Evolutionary conservation across 2,888 invertebrate genomes (phyloP).

Genomic region (Ecliptopera silaceata): DNA sequence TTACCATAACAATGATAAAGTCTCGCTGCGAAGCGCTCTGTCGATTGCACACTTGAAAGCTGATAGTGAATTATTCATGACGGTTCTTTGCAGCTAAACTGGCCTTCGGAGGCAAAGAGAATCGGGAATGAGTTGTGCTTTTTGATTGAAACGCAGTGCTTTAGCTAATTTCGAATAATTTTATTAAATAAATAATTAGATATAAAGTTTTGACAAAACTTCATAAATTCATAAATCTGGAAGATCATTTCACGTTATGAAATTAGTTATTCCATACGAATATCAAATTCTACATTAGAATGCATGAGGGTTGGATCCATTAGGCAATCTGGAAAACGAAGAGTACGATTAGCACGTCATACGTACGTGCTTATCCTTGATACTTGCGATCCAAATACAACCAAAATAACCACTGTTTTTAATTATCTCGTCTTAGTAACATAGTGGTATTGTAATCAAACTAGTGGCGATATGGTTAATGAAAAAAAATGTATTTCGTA

Average conservation of each 20-base stretch:
- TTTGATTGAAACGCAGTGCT: neutral
- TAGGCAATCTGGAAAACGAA: constrained; percentile 8
- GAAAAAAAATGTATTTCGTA: no score
- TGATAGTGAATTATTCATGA: neutral
- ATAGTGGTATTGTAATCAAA: no score
- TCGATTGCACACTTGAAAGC: neutral
- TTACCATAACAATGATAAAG: constrained; percentile 1
- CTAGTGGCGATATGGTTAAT: no score
- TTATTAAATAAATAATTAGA: no score
- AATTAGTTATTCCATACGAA: neutral
- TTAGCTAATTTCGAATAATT: no score
- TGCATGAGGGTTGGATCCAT: constrained; percentile 5
- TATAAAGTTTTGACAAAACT: no score
- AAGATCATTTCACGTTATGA: no score
- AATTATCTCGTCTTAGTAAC: no score
- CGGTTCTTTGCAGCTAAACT: neutral
- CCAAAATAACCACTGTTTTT: neutral
- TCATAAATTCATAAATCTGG: no score
- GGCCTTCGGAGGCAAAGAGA: neutral
- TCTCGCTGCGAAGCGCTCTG: neutral
- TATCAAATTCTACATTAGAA: neutral
- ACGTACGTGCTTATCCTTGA: neutral
- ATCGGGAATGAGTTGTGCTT: neutral
- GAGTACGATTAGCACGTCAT: constrained; percentile 3
- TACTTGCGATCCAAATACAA: constrained; percentile 2